phyloP scores from a whole-genome alignment of 2,113 vertebrate genomes.

The Cyanocitta stelleri region DNA sequence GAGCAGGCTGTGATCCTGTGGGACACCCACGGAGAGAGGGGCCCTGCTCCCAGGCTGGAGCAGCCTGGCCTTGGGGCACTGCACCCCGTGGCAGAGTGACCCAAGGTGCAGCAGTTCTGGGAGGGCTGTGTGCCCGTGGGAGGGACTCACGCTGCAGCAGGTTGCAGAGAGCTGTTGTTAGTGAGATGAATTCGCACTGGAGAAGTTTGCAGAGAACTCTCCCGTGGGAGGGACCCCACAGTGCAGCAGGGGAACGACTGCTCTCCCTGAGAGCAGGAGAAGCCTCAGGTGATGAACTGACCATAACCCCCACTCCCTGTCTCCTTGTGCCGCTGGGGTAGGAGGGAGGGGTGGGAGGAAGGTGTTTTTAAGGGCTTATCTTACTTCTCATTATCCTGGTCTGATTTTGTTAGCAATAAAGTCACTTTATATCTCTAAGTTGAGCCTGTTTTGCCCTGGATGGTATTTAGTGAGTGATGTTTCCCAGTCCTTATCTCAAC shows the following conservation, averaged over 20 bases:
- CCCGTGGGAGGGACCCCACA: no score
- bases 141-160: background rate
- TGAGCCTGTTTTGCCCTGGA: background rate
- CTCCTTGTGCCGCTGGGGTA: accelerated
- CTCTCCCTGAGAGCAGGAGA: no score
- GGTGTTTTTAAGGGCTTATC: background rate
- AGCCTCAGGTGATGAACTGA: background rate
- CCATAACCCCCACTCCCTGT: no score
- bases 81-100: background rate
- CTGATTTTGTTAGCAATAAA: background rate
- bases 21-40: background rate
- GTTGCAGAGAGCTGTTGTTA: background rate
- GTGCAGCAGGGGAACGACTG: background rate
- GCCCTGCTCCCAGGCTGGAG: background rate
- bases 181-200: background rate
- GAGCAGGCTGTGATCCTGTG: background rate
- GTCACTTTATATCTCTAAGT: background rate
- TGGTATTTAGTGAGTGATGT: accelerated
- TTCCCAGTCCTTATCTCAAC: background rate
- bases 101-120: background rate
- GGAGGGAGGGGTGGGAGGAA: background rate
- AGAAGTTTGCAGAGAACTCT: background rate
- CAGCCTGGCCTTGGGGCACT: background rate
- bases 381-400: background rate
- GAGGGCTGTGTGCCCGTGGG: no score